Base-by-base conservation (phyloP, 2,113 vertebrate species). In the Cochlearius cochlearius region DNA sequence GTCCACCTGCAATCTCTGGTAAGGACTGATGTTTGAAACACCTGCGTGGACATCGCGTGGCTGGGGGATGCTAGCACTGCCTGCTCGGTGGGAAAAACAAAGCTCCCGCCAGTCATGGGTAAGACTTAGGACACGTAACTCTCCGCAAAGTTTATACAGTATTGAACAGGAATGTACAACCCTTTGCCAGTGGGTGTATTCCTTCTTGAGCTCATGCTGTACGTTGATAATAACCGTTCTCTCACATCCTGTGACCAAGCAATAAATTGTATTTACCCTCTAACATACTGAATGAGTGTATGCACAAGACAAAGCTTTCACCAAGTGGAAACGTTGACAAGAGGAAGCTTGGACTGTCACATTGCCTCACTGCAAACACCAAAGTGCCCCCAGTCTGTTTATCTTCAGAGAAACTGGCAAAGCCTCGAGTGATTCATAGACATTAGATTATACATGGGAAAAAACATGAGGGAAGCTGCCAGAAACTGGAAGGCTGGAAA, bases 11-110 rank as follows among this genome's bases (percentile, higher is more conserved):
- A 27, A 0, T 25, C 19, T 53, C 41, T 67, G 64, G 17, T 29
- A 32, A 77, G 63, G 55, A 20, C 27, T 66, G 50, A 38, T 23
- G 1, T 50, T 83, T 77, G 52, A 50, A 84, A 62, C 26, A 63
- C 12, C 15, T 63, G 23, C 34, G 12, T 18, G 34, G 59, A 9
- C 12, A 38, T 43, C 0, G 0, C 18, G 17, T 2, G 5, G 32
- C 32, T 5, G 13, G 38, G 30, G 23, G 15, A 19, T 67, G 15
- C 36, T 76, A 8, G 2, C 8, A 4, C 14, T 29, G 20, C 14
- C 43, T 41, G 19, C 53, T 14, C 6, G 25, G 15, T 39, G 39
- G 29, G 36, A 43, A 82, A 78, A 52, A 25, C 16, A 38, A 78
- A 68, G 14, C 29, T 88, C 27, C 43, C 56, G 68, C 58, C 52